Evolutionary conservation across 2,797 vertebrate genomes (phyloP), one percentile per base, ranked within the genome.

Genomic region (Cyclopterus lumpus): DNA sequence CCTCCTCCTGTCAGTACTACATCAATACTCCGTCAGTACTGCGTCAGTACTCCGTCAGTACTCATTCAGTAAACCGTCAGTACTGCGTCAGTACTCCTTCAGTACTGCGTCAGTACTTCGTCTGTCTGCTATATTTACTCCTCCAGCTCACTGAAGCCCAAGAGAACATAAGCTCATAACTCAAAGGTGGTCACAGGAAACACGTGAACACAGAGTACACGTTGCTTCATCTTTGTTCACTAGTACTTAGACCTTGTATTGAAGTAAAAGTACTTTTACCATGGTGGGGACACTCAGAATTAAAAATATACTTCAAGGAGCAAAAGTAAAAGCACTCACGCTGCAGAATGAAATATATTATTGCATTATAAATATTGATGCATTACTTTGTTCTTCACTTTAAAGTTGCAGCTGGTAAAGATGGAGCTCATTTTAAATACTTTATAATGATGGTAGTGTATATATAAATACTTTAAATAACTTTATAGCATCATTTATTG

Each of bases 61-160:
- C n/a, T n/a, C n/a, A n/a, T n/a, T n/a, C n/a, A n/a, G n/a, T n/a
- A n/a, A n/a, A n/a, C n/a, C n/a, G n/a, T n/a, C n/a, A n/a, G n/a
- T n/a, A n/a, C n/a, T n/a, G n/a, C n/a, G n/a, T n/a, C n/a, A n/a
- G n/a, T n/a, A n/a, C n/a, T n/a, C n/a, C n/a, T n/a, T n/a, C n/a
- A n/a, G n/a, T n/a, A n/a, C n/a, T n/a, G n/a, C n/a, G n/a, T n/a
- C n/a, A n/a, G n/a, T n/a, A n/a, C n/a, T n/a, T n/a, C n/a, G n/a
- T n/a, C n/a, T n/a, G n/a, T 8, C 46, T 24, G 58, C 51, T 57
- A 65, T 58, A 68, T 77, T 68, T 53, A 73, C 59, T 76, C 53
- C 64, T 71, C 36, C 38, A 58, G 57, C 57, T n/a, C 24, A 59
- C 58, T 53, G 14, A 28, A 71, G 57, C 26, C 60, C n/a, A n/a